A percentile compares a stretch with the other conserved stretches of the same genome.
Evolutionary conservation across 2,113 vertebrate species (phyloP).

Genomic region (Uria aalge): DNA sequence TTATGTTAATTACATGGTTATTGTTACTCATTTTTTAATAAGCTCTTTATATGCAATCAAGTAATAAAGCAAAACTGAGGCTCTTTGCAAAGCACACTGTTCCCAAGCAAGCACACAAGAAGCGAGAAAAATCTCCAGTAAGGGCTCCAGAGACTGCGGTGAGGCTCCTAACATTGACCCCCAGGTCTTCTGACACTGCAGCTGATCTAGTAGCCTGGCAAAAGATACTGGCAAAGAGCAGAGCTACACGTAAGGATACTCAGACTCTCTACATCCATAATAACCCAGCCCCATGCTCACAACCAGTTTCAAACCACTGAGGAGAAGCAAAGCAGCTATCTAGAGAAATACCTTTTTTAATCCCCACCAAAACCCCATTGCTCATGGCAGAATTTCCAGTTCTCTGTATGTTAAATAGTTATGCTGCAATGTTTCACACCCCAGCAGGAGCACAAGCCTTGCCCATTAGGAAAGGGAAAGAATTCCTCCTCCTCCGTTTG

Average conservation of each 20-base stretch:
- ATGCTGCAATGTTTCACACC: neutral
- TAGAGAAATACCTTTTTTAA: neutral
- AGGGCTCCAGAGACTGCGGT: neutral
- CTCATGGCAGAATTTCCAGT: neutral
- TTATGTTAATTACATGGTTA: slow-evolving; percentile 37
- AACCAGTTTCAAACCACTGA: neutral
- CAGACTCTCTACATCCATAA: neutral
- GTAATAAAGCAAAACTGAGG: slow-evolving; percentile 9
- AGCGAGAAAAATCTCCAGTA: neutral
- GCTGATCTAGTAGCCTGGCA: neutral
- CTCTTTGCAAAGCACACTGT: neutral
- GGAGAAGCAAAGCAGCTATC: neutral
- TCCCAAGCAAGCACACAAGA: neutral
- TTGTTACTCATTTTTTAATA: slow-evolving; percentile 39
- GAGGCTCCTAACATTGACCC: neutral
- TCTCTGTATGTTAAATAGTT: neutral
- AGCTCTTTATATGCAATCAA: slow-evolving; percentile 22
- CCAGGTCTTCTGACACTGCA: neutral
- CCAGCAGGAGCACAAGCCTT: neutral
- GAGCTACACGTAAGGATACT: neutral
- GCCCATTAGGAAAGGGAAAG: neutral
- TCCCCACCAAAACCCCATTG: neutral
- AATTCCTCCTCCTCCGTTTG: neutral
- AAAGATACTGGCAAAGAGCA: neutral
- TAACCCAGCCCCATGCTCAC: neutral